These are phyloP conservation scores for Rhinoderma darwinii DNA, from an alignment of 2,113 vertebrate genomes.

Conservation along the genomic window DNA sequence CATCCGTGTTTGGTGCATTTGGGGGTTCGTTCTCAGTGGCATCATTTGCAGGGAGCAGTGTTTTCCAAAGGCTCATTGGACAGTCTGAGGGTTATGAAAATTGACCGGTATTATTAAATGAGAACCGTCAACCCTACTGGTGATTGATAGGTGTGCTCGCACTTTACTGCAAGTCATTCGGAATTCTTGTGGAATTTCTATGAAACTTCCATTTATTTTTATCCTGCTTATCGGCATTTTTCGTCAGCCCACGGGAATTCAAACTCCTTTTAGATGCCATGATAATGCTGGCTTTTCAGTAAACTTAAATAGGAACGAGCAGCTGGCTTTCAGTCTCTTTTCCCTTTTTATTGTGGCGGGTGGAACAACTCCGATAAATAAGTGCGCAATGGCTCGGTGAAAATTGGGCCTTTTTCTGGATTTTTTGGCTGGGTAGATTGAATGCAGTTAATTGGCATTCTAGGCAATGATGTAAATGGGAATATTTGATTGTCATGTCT, in stretches of 20 bases:
- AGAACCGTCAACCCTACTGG: slow-evolving; percentile 4
- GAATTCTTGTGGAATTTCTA: slow-evolving; percentile 59
- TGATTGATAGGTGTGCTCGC: slow-evolving; percentile 49
- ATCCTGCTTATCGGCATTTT: slow-evolving; percentile 30
- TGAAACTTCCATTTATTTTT: slow-evolving; percentile 29
- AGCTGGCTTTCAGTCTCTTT: slow-evolving; percentile 54
- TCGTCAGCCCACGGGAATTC: rapidly evolving
- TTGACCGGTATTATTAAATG: slow-evolving; percentile 44
- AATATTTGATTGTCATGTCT: background rate
- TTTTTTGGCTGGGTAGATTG: background rate
- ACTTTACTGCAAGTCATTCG: slow-evolving; percentile 63
- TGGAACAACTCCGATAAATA: background rate
- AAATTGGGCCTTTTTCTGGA: background rate
- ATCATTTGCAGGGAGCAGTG: slow-evolving; percentile 63
- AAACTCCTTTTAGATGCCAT: slow-evolving; percentile 56
- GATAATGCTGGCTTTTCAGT: slow-evolving; percentile 49
- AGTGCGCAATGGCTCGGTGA: background rate
- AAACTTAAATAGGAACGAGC: background rate
- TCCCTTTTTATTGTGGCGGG: background rate
- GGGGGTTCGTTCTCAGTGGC: slow-evolving; percentile 67
- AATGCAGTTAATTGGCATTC: background rate
- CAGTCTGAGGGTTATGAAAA: slow-evolving; percentile 66
- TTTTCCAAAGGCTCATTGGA: slow-evolving; percentile 68
- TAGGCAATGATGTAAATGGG: background rate
- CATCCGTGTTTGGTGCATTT: slow-evolving; percentile 67